Base-by-base conservation (phyloP, 2,888 invertebrate genomes). In the Bhutanitis thaidina region DNA sequence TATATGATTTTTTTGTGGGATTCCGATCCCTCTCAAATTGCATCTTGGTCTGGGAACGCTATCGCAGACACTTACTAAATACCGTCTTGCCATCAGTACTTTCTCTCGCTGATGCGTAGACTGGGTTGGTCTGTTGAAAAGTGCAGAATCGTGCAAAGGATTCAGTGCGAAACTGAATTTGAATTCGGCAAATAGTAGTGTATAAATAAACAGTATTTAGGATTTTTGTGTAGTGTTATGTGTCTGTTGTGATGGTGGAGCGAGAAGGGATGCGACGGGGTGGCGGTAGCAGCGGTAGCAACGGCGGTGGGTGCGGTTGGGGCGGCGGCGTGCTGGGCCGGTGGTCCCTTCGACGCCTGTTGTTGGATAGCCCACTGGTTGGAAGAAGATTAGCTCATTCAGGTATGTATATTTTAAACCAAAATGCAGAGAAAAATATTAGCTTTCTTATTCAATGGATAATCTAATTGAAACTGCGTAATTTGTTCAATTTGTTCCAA, bases 321-420 rank as follows among this genome's bases (percentile, higher is more conserved):
- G 85, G 88, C 58, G 84, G 87, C 54, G 89, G 88, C 51, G 72
- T 86, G 58, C 74, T 88, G 45, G 85, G 89, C 56, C 85, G 94
- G 64, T 93, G 93, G 90, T 94, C 94, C 14, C 77, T 94, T 35
- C 90, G 94, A 40, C 91, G 93, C 55, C 82, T 94, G 56, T 90
- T 94, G 52, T 93, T 94, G 53, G 93, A 94, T 61, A 93, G 93
- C 73, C 94, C 94, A 2, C 86, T 94, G 14, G 90, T 94, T 49
- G 93, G 93, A 32, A 88, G 93, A 45, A 90, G 94, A 64, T 90
- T 93, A 20, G 88, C 90, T 34, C 86, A 89, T 56, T 80, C 90
- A 83, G 88, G 89, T 86, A 77, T 39, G 46, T 60, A 58, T 1
- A 3, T 20, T 20, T 20, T 20, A 5, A 20, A 20, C 20, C 20